These are phyloP conservation scores for Helarctos malayanus DNA, from an alignment of 2,797 vertebrate species.

Conservation along the genomic window DNA sequence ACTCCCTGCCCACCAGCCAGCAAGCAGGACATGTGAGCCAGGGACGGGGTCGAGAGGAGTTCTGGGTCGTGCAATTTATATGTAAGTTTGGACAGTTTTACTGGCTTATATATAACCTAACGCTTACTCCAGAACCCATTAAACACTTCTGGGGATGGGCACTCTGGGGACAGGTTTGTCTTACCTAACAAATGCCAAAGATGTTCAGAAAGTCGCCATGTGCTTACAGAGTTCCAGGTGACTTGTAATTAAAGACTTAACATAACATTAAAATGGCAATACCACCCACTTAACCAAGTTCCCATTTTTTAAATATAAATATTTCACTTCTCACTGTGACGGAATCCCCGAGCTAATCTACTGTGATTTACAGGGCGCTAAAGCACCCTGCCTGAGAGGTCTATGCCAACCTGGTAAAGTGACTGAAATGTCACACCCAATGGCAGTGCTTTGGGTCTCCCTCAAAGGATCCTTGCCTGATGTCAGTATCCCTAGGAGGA, in stretches of 20 bases:
- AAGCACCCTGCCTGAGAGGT: not conserved
- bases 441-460: not conserved
- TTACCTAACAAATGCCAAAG: not conserved
- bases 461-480: not conserved
- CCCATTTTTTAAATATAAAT: not conserved
- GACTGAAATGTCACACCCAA: not conserved
- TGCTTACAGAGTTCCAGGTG: not conserved
- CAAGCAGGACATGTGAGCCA: not conserved
- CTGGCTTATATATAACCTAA: not conserved
- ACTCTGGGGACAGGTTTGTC: not conserved
- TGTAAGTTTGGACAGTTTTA: not conserved
- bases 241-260: not conserved
- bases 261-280: not conserved
- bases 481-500: not conserved
- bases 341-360: not conserved
- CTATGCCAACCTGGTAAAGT: not conserved
- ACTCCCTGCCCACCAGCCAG: not conserved
- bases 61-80: not conserved
- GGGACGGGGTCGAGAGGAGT: not conserved
- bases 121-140: not conserved
- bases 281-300: not conserved
- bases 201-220: not conserved
- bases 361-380: not conserved
- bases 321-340: not conserved
- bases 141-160: not conserved